Evolutionary conservation across 1,140 invertebrate genomes (phyloP), one percentile per base, ranked within the genome.

Genomic region (Protaetia brevitarsis): DNA sequence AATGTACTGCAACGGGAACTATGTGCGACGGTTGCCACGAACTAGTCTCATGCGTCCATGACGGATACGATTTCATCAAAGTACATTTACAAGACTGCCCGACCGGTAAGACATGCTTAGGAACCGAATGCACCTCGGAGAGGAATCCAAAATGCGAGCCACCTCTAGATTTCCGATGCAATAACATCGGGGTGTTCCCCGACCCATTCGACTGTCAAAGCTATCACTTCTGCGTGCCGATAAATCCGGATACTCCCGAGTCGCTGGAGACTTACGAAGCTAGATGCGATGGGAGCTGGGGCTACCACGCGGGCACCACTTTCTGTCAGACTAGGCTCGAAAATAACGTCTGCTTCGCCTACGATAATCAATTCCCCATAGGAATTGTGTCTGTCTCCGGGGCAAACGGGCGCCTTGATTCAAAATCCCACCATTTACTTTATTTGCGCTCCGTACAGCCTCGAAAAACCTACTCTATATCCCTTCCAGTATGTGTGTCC

Each of bases 141-240:
- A 6, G 10, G 10, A 62, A 62, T 62, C 59, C 59, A 30, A 19
- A 16, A 10, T 62, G 59, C 36, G 59, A 62, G 8, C n/a, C n/a
- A 7, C 19, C 30, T 34, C n/a, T 16, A 4, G 59, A 62, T 34
- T 27, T 62, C 80, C 0, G 73, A 69, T 66, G 78, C 80, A 70
- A 80, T 79, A 69, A n/a, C n/a, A n/a, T n/a, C n/a, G n/a, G n/a
- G n/a, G n/a, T n/a, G n/a, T n/a, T n/a, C n/a, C n/a, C n/a, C n/a
- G n/a, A n/a, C n/a, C n/a, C n/a, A n/a, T n/a, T n/a, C n/a, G n/a
- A n/a, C n/a, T n/a, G n/a, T n/a, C 69, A 77, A 19, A 80, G 79
- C 69, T 81, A 80, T 71, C 80, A 81, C 62, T 70, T 80, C 2
- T 81, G 80, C 67, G 79, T 79, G 0, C 79, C 79, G 10, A 62